These are phyloP conservation scores for Eutolmus rufibarbis DNA, from an alignment of 2,888 invertebrate genomes.

Conservation along the genomic window DNA sequence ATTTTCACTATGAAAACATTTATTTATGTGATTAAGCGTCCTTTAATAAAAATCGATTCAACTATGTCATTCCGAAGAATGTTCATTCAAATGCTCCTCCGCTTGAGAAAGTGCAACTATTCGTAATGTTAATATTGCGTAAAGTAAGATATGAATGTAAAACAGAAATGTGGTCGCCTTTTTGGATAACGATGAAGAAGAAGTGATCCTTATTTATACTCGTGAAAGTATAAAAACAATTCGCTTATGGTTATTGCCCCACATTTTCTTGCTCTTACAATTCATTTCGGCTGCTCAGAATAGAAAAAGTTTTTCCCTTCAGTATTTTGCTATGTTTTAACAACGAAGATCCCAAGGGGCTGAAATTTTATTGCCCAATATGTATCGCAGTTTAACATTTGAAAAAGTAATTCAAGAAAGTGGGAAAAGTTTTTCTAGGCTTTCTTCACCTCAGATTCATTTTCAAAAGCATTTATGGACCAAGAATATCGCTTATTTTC, in stretches of 20 bases:
- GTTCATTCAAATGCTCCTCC: neutral
- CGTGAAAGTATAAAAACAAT: neutral
- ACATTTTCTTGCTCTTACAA: neutral
- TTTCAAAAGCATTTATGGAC: neutral
- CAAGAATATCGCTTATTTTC: constrained; percentile 18
- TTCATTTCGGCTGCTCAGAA: neutral
- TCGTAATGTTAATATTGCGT: neutral
- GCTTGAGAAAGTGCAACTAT: neutral
- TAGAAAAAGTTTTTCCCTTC: neutral
- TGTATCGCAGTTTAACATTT: constrained; percentile 14
- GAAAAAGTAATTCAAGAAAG: constrained; percentile 21
- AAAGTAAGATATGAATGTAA: neutral
- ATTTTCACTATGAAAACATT: no score
- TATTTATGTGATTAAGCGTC: no score
- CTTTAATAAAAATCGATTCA: no score
- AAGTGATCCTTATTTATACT: neutral
- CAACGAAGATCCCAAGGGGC: neutral
- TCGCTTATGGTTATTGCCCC: neutral
- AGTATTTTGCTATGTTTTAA: neutral
- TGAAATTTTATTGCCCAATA: constrained; percentile 19
- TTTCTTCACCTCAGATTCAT: neutral
- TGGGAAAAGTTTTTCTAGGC: constrained; percentile 11
- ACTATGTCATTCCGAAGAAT: no score
- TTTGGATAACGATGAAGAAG: neutral
- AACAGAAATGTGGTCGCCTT: neutral